These are phyloP conservation scores for Oryctes rhinoceros DNA, from an alignment of 1,140 invertebrate species.

Conservation along the genomic window DNA sequence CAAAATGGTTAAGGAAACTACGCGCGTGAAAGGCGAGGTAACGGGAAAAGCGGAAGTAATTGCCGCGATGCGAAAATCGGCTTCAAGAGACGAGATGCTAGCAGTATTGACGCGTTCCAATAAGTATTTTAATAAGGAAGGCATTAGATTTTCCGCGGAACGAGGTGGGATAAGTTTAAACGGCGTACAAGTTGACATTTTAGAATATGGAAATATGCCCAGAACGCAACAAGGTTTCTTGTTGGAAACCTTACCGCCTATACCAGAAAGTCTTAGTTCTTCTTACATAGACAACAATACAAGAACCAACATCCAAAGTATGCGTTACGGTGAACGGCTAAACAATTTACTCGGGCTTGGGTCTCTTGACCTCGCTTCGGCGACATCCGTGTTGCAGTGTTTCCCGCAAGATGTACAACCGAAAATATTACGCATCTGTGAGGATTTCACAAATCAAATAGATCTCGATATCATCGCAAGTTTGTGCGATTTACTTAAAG, in stretches of 20 bases:
- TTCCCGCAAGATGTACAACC: background rate
- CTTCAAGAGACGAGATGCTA: slow-evolving; percentile 55
- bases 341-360: background rate
- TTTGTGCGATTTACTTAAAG: background rate
- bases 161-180: slow-evolving; percentile 52
- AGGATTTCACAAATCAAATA: background rate
- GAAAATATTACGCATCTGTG: background rate
- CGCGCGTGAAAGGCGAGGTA: slow-evolving; percentile 40
- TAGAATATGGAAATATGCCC: slow-evolving; percentile 48
- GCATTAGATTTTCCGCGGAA: slow-evolving; percentile 51
- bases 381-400: background rate
- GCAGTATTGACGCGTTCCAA: slow-evolving; percentile 53
- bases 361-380: background rate
- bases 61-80: slow-evolving; percentile 52
- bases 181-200: slow-evolving; percentile 52
- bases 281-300: background rate
- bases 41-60: slow-evolving; percentile 56
- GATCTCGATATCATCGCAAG: background rate
- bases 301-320: background rate
- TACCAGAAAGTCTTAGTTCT: slow-evolving; percentile 1
- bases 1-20: slow-evolving; percentile 53
- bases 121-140: slow-evolving; percentile 52
- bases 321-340: background rate
- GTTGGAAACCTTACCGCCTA: slow-evolving; percentile 45
- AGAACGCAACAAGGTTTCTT: slow-evolving; percentile 43